Base-by-base conservation (phyloP, 2,113 vertebrate genomes). In the Passer domesticus region DNA sequence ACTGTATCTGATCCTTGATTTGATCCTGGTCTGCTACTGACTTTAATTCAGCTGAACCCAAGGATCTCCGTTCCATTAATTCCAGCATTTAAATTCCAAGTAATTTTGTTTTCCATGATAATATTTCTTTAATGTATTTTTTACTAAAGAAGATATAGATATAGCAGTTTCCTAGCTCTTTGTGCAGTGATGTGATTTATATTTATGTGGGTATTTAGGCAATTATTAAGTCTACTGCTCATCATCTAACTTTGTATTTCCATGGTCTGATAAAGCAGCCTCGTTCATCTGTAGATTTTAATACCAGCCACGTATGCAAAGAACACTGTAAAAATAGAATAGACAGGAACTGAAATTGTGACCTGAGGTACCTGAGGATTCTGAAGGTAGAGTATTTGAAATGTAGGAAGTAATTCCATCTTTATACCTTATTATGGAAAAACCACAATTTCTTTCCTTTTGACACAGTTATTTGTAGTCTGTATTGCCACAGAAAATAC, bases 201-300 rank as follows among this genome's bases (percentile, higher is more conserved):
- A 70, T 83, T 88, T 74, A 59, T 39, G 55, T 41, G 24, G 63
- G 23, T 74, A 30, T 79, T 87, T 83, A 76, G 77, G 44, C 83
- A 83, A 91, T 87, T 91, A 49, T 43, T 74, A 47, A 44, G 66
- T 85, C 78, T 90, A 39, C 63, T 87, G 82, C 77, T 86, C 23
- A 8, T 83, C 85, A 84, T 89, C 82, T 97, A 63, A 78, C 53
- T 72, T 94, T 27, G 35, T 76, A 83, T 46, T 94, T 73, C 7
- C n/a, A 11, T 52, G 83, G 60, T 70, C 10, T 25, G 80, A 76
- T 91, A 80, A 91, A 70, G 56, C 76, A 85, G 56, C 44, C 64
- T 86, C 25, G 18, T 72, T 92, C 39, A 67, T 35, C 73, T 59
- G 59, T 83, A 91, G 82, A 37, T 93, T 81, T 73, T 75, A 28